Evolutionary conservation across 2,888 invertebrate genomes (phyloP), one percentile per base, ranked within the genome.

Genomic region (Ectobius pallidus): DNA sequence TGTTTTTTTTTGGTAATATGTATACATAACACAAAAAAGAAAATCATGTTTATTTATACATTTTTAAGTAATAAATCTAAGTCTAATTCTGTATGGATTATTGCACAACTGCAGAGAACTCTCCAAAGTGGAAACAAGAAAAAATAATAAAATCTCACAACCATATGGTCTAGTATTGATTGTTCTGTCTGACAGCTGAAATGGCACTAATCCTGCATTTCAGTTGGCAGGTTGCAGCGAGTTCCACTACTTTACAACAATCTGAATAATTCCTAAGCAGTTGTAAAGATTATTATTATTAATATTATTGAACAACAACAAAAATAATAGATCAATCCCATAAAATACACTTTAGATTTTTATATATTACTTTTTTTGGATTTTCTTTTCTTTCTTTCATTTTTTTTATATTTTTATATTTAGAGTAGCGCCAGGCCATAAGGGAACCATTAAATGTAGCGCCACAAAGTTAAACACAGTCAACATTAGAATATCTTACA

Each of bases 91-190:
- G 42, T 25, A 22, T 39, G 46, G 32, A 67, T 76, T 78, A 78
- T 78, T 78, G 78, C 78, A 78, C 78, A 77, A 76, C 77, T 75
- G 77, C 75, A 75, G 79, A 79, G 82, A 82, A 82, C 82, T 82
- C 82, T 65, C 46, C 63, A 69, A 69, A 61, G 34, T 73, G 30
- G 46, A 39, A 46, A 46, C 25, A 44, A 65, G 44, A 44, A 44
- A 2, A 18, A 63, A 63, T 6, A n/a, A 61, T 52, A 70, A 70
- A 67, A 70, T 70, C 27, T 68, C 73, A 70, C 70, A 70, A 73
- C 70, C 73, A 25, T 46, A 39, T 65, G 46, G 46, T 65, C 65
- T 65, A 44, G 42, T 65, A 65, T 30, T 65, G 65, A 65, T 65
- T 65, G 65, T 65, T 65, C 16, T 18, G 18, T 14, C 71, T 72